These are phyloP conservation scores for Hippocampus abdominalis DNA, from an alignment of 2,113 vertebrate species.

Conservation along the genomic window DNA sequence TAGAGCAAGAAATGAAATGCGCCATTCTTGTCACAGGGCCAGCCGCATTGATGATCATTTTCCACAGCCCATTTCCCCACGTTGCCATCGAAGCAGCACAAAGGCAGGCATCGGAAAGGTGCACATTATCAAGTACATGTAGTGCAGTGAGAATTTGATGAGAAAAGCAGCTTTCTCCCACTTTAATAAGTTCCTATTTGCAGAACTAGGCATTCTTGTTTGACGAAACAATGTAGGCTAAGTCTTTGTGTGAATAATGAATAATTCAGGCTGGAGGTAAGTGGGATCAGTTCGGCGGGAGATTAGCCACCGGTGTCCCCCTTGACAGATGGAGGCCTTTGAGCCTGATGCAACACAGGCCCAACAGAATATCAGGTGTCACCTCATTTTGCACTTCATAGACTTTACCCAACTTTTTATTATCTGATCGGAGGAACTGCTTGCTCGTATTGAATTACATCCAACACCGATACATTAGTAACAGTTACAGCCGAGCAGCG, in stretches of 20 bases:
- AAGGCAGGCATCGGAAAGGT: constrained; percentile 65
- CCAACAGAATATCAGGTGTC: constrained; percentile 64
- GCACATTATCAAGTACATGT: constrained; percentile 59
- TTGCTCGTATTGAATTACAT: constrained; percentile 8
- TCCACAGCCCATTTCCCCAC: constrained; percentile 73
- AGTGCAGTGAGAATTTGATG: constrained; percentile 51
- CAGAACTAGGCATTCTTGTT: constrained; percentile 46
- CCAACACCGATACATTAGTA: not conserved
- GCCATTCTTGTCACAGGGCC: constrained; percentile 56
- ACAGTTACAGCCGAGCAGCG: not conserved
- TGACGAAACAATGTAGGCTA: constrained; percentile 47
- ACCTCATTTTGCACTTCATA: constrained; percentile 69
- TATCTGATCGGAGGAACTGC: constrained; percentile 43
- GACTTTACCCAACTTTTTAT: constrained; percentile 55
- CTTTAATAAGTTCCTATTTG: constrained; percentile 43
- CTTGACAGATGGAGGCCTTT: constrained; percentile 71
- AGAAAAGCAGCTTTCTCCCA: constrained; percentile 28
- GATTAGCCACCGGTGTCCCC: constrained; percentile 67
- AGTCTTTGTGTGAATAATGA: constrained; percentile 59
- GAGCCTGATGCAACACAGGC: constrained; percentile 55
- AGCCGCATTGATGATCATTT: constrained; percentile 72
- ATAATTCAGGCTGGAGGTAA: constrained; percentile 67
- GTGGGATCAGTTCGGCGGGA: constrained; percentile 55
- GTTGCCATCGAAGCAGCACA: constrained; percentile 70
- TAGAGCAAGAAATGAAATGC: constrained; percentile 38